Evolutionary conservation across 2,113 vertebrate species (phyloP).

Genomic region (Ophiodon elongatus): DNA sequence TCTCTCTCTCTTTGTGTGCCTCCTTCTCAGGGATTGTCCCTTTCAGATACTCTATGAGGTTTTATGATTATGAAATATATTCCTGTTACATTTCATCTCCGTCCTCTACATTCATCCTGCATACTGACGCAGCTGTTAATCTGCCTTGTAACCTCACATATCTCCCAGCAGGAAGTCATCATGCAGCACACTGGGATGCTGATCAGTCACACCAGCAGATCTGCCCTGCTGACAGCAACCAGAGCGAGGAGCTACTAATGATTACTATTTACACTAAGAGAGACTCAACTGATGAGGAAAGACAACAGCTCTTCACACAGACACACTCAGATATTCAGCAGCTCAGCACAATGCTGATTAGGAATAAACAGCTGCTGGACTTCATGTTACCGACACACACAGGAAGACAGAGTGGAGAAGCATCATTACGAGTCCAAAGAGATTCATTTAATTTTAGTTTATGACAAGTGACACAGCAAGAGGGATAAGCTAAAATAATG

Average conservation of each 20-base stretch:
- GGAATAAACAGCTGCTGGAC: conserved; percentile 10
- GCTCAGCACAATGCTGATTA: conserved; percentile 5
- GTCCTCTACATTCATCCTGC: conserved; percentile 7
- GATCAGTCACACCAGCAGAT: conserved; percentile 24
- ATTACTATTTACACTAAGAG: neutral
- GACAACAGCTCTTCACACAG: neutral
- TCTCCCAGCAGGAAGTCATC: conserved; percentile 15
- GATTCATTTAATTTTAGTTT: neutral
- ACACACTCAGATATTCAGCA: neutral
- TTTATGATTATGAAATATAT: neutral
- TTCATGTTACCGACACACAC: conserved; percentile 1
- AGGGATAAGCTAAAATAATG: neutral
- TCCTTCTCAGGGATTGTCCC: neutral
- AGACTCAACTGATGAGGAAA: neutral
- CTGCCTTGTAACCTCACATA: conserved; percentile 3
- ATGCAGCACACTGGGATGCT: neutral
- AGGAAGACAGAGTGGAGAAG: neutral
- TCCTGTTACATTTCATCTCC: conserved; percentile 21
- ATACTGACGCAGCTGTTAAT: conserved; percentile 8
- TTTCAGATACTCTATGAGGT: neutral
- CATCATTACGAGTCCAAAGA: too few relatives aligned
- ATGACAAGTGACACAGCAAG: too few relatives aligned
- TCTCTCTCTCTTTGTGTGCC: neutral
- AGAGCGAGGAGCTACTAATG: conserved; percentile 1
- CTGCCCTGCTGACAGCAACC: conserved; percentile 1